Evolutionary conservation across 1,140 invertebrate species (phyloP), one percentile per base, ranked within the genome.

Genomic region (Neoseiulus cucumeris): DNA sequence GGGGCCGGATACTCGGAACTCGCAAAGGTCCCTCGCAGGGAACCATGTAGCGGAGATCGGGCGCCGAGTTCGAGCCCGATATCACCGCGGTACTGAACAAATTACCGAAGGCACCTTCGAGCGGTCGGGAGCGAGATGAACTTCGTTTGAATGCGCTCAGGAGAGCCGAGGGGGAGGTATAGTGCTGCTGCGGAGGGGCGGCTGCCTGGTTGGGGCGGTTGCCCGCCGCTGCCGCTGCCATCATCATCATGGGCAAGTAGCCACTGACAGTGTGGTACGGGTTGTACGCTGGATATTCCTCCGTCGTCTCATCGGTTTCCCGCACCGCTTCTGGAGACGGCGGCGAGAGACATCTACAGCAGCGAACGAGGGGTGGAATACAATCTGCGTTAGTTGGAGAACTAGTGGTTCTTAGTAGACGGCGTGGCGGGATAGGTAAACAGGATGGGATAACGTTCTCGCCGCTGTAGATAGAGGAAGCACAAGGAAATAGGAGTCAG

Each of bases 51-150:
- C 87, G 83, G 41, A 91, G 81, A 76, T 91, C 90, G 33, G 89
- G 89, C 33, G 89, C 88, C 69, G 87, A 90, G 65, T 87, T 87
- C 68, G 87, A 89, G 33, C 90, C 90, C 72, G 86, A 89, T 74
- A 94, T 93, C 70, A 94, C 89, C 39, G 90, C 90, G 33, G 90
- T 94, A 73, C 86, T 89, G 81, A 94, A 92, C 65, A 93, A 81
- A 70, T 85, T 86, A 73, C 82, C 85, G 6, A 86, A 80, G 66
- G 85, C 82, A n/a, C 25, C 55, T 64, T 29, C 25, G 25, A 59
- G 22, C 14, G 51, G 17, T 29, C 51, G 17, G 14, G 51, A 33
- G 25, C 51, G 51, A 17, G 51, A 20, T 59, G 51, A 59, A 59
- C 22, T 59, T 1, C 51, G 51, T 59, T 33, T 25, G 33, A 59